Conservation (phyloP, 2,888 invertebrate genomes). For the Pristionchus exspectatus region DNA sequence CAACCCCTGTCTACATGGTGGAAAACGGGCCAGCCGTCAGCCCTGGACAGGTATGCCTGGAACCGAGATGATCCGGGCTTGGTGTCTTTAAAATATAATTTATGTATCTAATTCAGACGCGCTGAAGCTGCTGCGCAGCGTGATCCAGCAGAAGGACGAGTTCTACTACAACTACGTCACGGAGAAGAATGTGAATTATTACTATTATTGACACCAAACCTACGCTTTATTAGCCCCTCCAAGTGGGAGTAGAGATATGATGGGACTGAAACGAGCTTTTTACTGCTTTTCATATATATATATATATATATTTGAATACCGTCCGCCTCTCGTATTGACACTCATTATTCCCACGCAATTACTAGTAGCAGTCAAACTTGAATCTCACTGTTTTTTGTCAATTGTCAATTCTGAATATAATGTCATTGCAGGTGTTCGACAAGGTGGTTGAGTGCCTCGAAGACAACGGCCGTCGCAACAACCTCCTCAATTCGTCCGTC, state of each 20-base stretch:
- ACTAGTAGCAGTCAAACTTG: not conserved
- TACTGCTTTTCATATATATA: not conserved
- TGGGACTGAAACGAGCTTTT: not conserved
- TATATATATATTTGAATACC: no score
- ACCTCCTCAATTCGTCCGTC: conserved; percentile 97
- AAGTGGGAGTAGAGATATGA: not conserved
- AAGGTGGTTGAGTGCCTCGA: conserved; percentile 94
- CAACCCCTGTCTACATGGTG: no score
- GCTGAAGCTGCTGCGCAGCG: conserved; percentile 95
- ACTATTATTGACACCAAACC: not conserved
- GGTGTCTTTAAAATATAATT: no score
- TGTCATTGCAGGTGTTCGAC: conserved; percentile 81
- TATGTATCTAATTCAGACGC: conserved; percentile 86
- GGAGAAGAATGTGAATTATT: conserved; percentile 31
- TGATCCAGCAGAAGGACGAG: conserved; percentile 97
- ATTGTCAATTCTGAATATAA: not conserved
- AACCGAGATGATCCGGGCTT: no score
- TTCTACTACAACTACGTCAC: conserved; percentile 95
- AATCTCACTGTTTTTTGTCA: not conserved
- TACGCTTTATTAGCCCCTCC: not conserved
- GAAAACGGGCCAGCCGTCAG: no score
- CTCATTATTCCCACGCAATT: no score
- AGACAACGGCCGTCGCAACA: conserved; percentile 97
- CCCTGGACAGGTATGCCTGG: no score
- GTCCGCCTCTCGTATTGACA: no score